A percentile compares a stretch with the other conserved stretches of the same genome.
Evolutionary conservation across 2,797 vertebrate genomes (phyloP).

Genomic region (Galago senegalensis): DNA sequence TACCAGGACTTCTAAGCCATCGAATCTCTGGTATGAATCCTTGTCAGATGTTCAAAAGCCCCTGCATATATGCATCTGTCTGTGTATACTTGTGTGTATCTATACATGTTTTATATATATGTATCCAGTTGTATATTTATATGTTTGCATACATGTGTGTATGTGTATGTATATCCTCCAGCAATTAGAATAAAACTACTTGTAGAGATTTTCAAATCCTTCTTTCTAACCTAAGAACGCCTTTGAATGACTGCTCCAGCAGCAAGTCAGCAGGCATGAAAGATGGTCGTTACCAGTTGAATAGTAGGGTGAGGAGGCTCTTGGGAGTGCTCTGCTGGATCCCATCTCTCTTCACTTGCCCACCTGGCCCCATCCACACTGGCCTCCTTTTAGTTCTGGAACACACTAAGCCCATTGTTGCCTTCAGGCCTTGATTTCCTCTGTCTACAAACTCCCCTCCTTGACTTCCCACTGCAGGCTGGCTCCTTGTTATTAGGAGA

Average conservation of each 20-base stretch:
- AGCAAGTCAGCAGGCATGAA: slow-evolving; percentile 41
- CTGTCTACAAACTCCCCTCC: background rate
- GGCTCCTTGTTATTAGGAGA: background rate
- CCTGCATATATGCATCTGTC: background rate
- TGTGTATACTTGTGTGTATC: background rate
- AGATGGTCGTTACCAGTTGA: background rate
- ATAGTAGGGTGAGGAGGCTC: background rate
- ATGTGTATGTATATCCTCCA: background rate
- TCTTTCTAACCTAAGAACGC: background rate
- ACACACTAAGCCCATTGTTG: background rate
- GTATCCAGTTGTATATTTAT: too few species aligned
- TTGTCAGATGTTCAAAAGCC: slow-evolving; percentile 69
- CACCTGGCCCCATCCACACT: background rate
- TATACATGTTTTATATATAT: background rate
- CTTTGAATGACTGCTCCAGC: slow-evolving; percentile 5
- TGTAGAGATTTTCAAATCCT: background rate
- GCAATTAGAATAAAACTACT: slow-evolving; percentile 2
- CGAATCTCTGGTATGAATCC: slow-evolving; percentile 72
- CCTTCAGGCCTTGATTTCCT: background rate
- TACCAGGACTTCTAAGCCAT: slow-evolving; percentile 63
- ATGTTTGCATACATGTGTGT: background rate
- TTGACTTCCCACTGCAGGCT: background rate
- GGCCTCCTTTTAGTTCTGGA: background rate
- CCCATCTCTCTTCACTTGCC: background rate
- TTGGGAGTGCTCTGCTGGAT: background rate